phyloP scores from a whole-genome alignment of 2,797 vertebrate genomes.

The Pseudochirops corinnae region DNA sequence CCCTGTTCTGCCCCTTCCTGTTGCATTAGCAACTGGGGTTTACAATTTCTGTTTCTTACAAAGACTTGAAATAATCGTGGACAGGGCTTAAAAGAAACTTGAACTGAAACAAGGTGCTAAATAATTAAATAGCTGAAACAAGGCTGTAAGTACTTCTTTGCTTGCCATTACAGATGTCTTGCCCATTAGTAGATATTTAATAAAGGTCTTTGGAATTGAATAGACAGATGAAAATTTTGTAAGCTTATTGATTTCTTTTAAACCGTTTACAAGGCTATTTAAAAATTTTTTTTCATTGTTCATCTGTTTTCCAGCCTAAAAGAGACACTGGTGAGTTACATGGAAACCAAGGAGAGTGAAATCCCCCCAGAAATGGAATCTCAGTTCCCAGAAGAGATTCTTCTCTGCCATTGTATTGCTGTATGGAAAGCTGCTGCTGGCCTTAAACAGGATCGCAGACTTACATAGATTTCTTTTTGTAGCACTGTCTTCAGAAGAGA shows the following conservation, averaged over 20 bases:
- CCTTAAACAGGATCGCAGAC: conserved; percentile 86
- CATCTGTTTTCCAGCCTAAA: conserved; percentile 87
- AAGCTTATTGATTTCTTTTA: too few relatives aligned
- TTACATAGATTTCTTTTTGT: conserved; percentile 61
- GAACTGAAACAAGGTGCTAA: too few relatives aligned
- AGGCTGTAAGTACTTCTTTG: too few relatives aligned
- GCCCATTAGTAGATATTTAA: neutral
- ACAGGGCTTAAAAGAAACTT: too few relatives aligned
- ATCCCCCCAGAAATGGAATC: conserved; percentile 85
- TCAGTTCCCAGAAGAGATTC: conserved; percentile 89
- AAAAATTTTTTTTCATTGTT: neutral
- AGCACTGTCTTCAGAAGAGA: neutral
- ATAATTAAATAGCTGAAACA: too few relatives aligned
- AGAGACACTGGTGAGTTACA: conserved; percentile 86
- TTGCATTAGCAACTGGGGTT: too few relatives aligned
- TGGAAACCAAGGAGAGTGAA: conserved; percentile 88
- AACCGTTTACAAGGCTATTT: neutral
- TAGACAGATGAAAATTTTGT: neutral
- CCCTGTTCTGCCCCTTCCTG: too few relatives aligned
- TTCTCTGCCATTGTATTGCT: conserved; percentile 86
- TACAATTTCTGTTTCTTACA: too few relatives aligned
- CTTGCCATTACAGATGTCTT: neutral
- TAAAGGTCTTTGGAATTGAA: neutral
- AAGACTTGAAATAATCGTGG: too few relatives aligned
- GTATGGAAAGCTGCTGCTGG: conserved; percentile 90